Percentiles rank a stretch among this genome's conserved stretches.
Conservation (phyloP, 2,797 vertebrate species). For the Galagoides demidoff region DNA sequence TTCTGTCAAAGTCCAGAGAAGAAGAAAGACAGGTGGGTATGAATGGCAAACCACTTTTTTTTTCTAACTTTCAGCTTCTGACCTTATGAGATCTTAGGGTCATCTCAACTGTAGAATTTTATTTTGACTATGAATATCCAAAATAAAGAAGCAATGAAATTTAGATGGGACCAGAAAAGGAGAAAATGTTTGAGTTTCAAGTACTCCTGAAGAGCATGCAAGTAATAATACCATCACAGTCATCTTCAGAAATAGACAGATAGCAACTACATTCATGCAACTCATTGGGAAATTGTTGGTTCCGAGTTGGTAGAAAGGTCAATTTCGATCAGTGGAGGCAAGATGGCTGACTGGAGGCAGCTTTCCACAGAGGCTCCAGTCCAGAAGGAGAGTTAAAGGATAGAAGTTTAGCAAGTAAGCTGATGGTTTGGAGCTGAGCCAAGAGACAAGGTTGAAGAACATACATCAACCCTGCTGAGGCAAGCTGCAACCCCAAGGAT, state of each 20-base stretch:
- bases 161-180: not conserved
- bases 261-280: not conserved
- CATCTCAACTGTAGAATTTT: not conserved
- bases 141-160: not conserved
- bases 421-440: no score
- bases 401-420: no score
- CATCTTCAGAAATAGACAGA: not conserved
- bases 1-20: not conserved
- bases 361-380: no score
- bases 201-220: not conserved
- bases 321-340: not conserved
- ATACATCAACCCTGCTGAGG: no score
- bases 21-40: not conserved
- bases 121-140: not conserved
- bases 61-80: constrained; percentile 12
- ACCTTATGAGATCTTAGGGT: not conserved
- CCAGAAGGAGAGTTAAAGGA: no score
- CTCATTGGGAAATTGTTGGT: not conserved
- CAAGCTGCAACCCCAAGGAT: no score
- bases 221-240: not conserved
- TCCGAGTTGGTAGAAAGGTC: not conserved
- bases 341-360: no score
- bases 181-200: not conserved
- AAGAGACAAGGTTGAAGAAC: no score
- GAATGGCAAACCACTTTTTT: not conserved